Conservation (phyloP, 2,113 vertebrate genomes). For the Azemiops feae region DNA sequence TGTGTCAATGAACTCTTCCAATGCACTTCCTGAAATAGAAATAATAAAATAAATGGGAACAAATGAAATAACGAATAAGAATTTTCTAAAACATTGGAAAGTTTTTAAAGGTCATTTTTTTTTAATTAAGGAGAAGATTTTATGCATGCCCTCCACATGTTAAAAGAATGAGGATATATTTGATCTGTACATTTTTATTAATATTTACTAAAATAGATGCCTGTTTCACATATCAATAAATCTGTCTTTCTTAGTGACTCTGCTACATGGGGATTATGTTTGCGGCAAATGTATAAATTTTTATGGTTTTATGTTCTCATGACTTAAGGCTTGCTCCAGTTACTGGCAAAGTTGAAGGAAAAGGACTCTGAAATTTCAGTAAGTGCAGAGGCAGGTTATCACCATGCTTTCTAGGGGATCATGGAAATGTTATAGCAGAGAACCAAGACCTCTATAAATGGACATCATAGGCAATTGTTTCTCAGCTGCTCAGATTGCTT, state of each 20-base stretch:
- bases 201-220: neutral
- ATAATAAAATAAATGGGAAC: neutral
- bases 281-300: conserved; percentile 16
- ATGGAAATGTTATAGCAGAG: conserved; percentile 43
- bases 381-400: neutral
- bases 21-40: neutral
- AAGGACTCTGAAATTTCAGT: conserved; percentile 15
- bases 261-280: conserved; percentile 19
- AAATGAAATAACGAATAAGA: neutral
- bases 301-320: neutral
- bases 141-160: neutral
- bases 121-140: neutral
- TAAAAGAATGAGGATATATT: neutral
- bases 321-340: conserved; percentile 31
- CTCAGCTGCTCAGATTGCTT: conserved; percentile 56
- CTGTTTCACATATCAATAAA: neutral
- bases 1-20: neutral
- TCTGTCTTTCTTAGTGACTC: conserved; percentile 10
- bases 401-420: conserved; percentile 52
- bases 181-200: conserved; percentile 15
- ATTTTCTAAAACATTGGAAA: neutral
- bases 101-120: neutral
- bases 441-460: conserved; percentile 19
- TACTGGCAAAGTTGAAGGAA: conserved; percentile 12
- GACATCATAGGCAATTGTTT: conserved; percentile 52